Percentiles rank a stretch among this genome's conserved stretches.
phyloP scores from a whole-genome alignment of 2,113 vertebrate genomes.

The Xyliphius kryptos region DNA sequence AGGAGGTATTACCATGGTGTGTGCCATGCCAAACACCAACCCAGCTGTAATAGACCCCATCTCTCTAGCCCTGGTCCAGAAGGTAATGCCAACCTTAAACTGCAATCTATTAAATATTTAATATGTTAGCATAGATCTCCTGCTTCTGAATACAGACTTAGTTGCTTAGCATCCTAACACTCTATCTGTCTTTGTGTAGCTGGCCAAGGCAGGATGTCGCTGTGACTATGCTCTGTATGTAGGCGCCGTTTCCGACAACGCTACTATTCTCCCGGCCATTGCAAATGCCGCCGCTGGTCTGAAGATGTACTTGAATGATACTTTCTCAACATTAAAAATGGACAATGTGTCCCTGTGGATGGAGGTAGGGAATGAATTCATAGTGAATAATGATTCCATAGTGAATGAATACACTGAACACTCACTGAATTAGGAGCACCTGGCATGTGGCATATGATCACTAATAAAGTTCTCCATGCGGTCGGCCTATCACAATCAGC shows the following conservation, averaged over 20 bases:
- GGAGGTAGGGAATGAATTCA: too few species aligned
- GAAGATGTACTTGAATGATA: slow-evolving; percentile 96
- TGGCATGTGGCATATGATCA: too few species aligned
- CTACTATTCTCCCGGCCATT: slow-evolving; percentile 63
- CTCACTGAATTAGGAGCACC: too few species aligned
- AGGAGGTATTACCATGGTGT: slow-evolving; percentile 89
- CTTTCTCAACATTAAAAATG: slow-evolving; percentile 86
- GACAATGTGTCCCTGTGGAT: slow-evolving; percentile 89
- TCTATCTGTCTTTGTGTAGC: slow-evolving; percentile 50
- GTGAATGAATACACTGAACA: too few species aligned
- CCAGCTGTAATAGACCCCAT: slow-evolving; percentile 71
- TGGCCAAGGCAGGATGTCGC: slow-evolving; percentile 81
- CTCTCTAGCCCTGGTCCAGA: slow-evolving; percentile 76
- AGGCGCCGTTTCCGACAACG: slow-evolving; percentile 80
- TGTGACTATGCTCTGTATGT: slow-evolving; percentile 90
- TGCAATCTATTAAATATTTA: too few species aligned
- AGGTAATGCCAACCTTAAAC: too few species aligned
- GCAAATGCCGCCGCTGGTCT: slow-evolving; percentile 71
- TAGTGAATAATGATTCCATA: too few species aligned
- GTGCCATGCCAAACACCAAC: slow-evolving; percentile 91
- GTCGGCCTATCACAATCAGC: too few species aligned
- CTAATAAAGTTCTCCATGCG: too few species aligned
- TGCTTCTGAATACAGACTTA: too few species aligned
- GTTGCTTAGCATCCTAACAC: too few species aligned
- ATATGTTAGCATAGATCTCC: too few species aligned